Percentiles rank a stretch among this genome's conserved stretches.
Evolutionary conservation across 2,888 invertebrate genomes (phyloP).

Genomic region (Acronicta alni): DNA sequence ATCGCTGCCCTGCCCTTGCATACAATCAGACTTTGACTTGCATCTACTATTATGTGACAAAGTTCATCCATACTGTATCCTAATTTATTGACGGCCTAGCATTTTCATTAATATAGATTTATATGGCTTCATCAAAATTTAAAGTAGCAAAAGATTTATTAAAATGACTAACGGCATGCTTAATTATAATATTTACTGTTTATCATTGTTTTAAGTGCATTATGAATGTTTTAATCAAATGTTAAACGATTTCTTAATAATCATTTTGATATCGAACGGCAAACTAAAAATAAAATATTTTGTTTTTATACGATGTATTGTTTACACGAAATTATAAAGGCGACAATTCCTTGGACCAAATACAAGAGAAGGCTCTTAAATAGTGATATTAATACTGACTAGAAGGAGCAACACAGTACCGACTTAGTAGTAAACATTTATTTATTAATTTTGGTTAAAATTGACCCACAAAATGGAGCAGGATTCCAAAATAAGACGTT

Average conservation of each 20-base stretch:
- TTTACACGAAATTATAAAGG: too few species aligned
- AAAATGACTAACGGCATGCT: too few species aligned
- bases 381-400: not conserved
- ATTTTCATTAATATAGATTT: too few species aligned
- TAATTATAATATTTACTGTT: too few species aligned
- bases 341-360: too few species aligned
- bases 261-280: constrained; percentile 22
- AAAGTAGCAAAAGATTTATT: too few species aligned
- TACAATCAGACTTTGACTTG: constrained; percentile 47
- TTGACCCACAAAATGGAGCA: constrained; percentile 7
- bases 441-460: constrained; percentile 1
- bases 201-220: constrained; percentile 23
- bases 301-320: too few species aligned
- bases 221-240: constrained; percentile 23
- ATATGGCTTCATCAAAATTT: too few species aligned
- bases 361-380: too few species aligned
- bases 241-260: constrained; percentile 21
- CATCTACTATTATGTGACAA: constrained; percentile 24
- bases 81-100: not conserved
- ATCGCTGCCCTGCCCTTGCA: constrained; percentile 26
- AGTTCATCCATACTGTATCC: constrained; percentile 38
- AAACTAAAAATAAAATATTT: too few species aligned
- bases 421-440: not conserved
- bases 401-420: constrained; percentile 1
- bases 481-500: constrained; percentile 1